Evolutionary conservation across 2,797 vertebrate species (phyloP).

Genomic region (Manis crassicaudata): DNA sequence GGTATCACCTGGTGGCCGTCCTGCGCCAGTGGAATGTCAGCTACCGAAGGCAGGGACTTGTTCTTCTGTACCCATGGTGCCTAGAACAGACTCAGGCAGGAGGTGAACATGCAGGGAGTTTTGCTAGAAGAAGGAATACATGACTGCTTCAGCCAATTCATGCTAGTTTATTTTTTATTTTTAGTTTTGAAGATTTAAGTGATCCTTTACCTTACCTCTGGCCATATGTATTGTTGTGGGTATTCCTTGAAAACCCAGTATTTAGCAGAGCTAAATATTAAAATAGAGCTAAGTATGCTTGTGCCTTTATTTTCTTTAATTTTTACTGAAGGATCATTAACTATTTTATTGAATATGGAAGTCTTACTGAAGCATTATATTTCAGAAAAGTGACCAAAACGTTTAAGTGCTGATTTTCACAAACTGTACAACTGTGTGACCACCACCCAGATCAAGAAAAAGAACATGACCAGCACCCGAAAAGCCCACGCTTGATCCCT

Average conservation of each 20-base stretch:
- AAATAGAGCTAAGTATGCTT: neutral
- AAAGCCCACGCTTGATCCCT: neutral
- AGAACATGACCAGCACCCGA: neutral
- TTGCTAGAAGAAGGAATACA: neutral
- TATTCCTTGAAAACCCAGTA: neutral
- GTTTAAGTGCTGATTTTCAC: neutral
- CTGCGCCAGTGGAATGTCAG: too few species aligned
- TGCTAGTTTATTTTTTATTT: neutral
- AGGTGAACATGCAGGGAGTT: neutral
- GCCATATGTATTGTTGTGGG: neutral
- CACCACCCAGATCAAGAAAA: neutral
- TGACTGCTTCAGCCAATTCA: neutral
- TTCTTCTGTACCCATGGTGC: neutral
- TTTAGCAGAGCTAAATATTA: neutral
- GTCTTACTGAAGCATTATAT: neutral
- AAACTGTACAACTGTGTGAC: neutral
- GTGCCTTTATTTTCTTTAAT: neutral
- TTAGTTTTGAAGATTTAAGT: neutral
- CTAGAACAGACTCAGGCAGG: neutral
- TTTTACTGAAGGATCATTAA: neutral
- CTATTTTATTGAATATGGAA: slow-evolving; percentile 2
- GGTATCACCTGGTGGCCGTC: neutral
- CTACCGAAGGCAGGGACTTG: neutral
- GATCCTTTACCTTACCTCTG: neutral
- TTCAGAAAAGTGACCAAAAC: neutral